Evolutionary conservation across 2,113 vertebrate species (phyloP).

Genomic region (Megaceryle maxima): DNA sequence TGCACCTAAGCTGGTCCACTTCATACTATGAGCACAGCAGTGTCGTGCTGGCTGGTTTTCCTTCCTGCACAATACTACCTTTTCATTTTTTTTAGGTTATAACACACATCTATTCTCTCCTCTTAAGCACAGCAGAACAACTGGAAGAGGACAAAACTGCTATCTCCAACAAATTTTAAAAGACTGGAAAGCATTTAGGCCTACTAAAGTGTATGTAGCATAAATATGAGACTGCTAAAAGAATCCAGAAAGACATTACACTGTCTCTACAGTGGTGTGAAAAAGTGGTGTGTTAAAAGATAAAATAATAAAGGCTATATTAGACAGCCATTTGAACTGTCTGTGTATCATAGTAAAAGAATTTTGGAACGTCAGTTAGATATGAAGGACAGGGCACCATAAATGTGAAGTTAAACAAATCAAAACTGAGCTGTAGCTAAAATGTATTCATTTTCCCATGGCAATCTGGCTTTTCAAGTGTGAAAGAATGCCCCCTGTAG

Average conservation of each 20-base stretch:
- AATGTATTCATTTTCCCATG: neutral
- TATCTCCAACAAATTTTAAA: neutral
- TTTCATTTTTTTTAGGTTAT: neutral
- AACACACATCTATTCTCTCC: neutral
- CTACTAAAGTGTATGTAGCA: neutral
- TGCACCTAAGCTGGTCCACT: neutral
- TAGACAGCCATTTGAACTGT: neutral
- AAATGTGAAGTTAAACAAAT: neutral
- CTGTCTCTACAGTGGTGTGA: neutral
- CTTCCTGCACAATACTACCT: neutral
- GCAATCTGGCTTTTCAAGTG: neutral
- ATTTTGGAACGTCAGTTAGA: neutral
- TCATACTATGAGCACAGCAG: neutral
- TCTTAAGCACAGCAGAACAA: neutral
- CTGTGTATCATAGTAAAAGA: neutral
- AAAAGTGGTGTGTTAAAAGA: neutral
- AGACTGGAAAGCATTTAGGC: neutral
- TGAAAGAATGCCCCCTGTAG: neutral
- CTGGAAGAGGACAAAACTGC: neutral
- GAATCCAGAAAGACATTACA: neutral
- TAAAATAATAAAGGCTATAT: neutral
- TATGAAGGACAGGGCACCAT: neutral
- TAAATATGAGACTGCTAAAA: neutral
- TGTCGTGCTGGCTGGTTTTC: neutral
- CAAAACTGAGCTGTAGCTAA: neutral